Evolutionary conservation across 2,797 vertebrate genomes (phyloP).

Genomic region (Cossypha caffra): DNA sequence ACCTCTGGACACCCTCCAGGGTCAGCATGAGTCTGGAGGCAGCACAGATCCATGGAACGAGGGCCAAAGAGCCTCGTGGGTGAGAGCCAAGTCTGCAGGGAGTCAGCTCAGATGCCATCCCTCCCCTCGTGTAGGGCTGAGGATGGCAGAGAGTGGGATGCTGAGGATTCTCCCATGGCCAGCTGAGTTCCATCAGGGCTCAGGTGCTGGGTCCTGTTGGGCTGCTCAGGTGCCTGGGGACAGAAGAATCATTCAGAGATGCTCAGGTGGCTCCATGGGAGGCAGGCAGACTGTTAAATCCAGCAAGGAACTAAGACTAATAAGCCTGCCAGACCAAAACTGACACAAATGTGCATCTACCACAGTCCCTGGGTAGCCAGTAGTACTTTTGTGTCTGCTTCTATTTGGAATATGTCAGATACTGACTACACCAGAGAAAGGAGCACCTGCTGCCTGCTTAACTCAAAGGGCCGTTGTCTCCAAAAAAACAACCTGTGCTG

Average conservation of each 20-base stretch:
- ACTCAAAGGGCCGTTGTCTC: not conserved
- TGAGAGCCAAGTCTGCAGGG: not conserved
- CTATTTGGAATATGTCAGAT: not conserved
- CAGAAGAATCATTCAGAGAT: not conserved
- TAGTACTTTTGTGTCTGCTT: not conserved
- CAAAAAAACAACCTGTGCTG: not conserved
- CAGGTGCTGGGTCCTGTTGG: not conserved
- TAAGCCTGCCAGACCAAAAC: not conserved
- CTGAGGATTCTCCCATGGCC: not conserved
- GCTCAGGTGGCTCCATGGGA: not conserved
- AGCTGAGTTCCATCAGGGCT: not conserved
- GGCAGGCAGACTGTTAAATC: not conserved
- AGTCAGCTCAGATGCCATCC: accelerated
- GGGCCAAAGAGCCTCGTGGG: not conserved
- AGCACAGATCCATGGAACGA: not conserved
- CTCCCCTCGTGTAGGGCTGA: accelerated
- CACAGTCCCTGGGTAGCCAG: not conserved
- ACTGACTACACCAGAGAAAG: not conserved
- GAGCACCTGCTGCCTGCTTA: not conserved
- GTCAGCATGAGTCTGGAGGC: slow-evolving; percentile 29
- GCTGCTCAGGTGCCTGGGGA: not conserved
- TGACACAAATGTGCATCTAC: not conserved
- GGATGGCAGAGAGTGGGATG: not conserved
- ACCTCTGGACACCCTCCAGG: slow-evolving; percentile 10
- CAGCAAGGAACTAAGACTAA: not conserved